A percentile compares a stretch with the other conserved stretches of the same genome.
Evolutionary conservation across 35 echinoderm and acorn worm species (phyloP).

Genomic region (Acanthaster planci): DNA sequence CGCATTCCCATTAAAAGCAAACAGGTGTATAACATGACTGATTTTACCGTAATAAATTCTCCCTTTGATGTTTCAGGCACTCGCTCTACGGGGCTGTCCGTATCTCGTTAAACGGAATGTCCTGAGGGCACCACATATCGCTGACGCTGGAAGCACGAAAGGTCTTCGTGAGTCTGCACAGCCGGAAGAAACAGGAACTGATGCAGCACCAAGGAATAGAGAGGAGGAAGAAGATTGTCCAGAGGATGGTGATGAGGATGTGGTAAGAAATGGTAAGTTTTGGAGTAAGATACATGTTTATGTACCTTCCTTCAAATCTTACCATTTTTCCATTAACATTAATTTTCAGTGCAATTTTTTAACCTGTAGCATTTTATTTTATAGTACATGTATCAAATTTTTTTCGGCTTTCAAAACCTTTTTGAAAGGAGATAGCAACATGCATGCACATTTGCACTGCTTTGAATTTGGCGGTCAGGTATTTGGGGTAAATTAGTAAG

Average conservation of each 20-base stretch:
- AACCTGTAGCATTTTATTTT: no score
- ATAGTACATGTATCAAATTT: no score
- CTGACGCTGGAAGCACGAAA: neutral
- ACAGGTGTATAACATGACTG: no score
- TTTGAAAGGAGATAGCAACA: no score
- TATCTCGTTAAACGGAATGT: neutral
- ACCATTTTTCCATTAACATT: no score
- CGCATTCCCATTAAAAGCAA: no score
- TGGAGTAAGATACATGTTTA: neutral
- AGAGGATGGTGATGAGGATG: neutral
- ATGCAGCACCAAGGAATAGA: neutral
- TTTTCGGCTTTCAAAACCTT: no score
- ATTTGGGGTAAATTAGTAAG: no score
- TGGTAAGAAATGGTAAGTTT: constrained; percentile 22
- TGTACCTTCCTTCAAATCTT: no score
- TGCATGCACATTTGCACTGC: no score
- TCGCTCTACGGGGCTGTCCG: neutral
- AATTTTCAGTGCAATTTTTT: no score
- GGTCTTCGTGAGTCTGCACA: neutral
- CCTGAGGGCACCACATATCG: constrained; percentile 2
- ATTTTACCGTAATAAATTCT: neutral
- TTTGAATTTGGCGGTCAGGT: no score
- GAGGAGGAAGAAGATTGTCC: neutral
- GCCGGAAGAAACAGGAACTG: neutral
- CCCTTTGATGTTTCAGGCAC: neutral